A percentile compares a stretch with the other conserved stretches of the same genome.
Conservation (phyloP, 1,140 invertebrate genomes). For the Calliopsis andreniformis region DNA sequence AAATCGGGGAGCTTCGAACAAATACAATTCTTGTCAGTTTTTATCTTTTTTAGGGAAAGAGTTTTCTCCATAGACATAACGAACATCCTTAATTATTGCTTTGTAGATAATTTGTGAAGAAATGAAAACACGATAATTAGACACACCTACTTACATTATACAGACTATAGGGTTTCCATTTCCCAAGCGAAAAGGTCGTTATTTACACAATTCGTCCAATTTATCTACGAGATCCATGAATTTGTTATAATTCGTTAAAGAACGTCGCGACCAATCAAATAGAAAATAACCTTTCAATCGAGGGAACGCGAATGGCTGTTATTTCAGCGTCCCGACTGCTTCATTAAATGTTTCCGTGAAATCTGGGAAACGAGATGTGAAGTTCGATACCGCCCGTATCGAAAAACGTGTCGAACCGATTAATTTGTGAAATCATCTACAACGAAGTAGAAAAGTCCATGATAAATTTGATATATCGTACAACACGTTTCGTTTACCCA, state of each 20-base stretch:
- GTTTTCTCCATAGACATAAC: too few relatives aligned
- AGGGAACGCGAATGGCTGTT: background rate
- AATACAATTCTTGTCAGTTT: too few relatives aligned
- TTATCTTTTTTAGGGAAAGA: too few relatives aligned
- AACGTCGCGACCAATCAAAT: background rate
- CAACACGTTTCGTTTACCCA: background rate
- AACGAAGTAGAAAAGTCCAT: background rate
- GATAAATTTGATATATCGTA: background rate
- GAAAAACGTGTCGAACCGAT: background rate
- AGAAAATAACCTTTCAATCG: background rate
- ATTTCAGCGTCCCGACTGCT: background rate
- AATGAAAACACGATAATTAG: too few relatives aligned
- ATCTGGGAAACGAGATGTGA: background rate
- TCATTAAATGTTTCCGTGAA: too few relatives aligned
- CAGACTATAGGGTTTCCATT: too few relatives aligned
- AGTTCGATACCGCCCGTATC: background rate
- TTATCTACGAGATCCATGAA: conserved; percentile 3
- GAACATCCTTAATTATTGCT: too few relatives aligned
- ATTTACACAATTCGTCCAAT: conserved; percentile 10
- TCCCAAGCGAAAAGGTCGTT: background rate
- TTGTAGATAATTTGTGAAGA: too few relatives aligned
- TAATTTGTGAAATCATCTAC: too few relatives aligned
- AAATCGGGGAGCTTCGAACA: too few relatives aligned
- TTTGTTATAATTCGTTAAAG: conserved; percentile 14
- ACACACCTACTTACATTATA: too few relatives aligned